These are phyloP conservation scores for Pipra filicauda DNA, from an alignment of 2,113 vertebrate genomes.

Conservation along the genomic window DNA sequence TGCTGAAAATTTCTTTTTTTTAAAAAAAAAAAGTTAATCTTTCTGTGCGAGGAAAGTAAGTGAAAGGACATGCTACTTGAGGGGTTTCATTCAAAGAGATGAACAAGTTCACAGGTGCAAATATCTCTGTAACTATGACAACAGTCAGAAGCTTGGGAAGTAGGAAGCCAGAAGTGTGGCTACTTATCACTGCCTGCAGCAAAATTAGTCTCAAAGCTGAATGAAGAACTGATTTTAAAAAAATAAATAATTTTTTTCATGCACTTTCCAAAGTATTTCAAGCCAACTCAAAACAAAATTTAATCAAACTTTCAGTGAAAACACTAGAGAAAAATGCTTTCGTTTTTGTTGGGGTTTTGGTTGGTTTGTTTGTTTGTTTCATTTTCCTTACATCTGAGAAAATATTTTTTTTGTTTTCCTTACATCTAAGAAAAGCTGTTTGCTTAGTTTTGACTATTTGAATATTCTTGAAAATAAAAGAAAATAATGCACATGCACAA, in stretches of 20 bases:
- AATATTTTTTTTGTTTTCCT: background rate
- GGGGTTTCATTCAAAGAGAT: background rate
- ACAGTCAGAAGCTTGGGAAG: background rate
- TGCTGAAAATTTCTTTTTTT: background rate
- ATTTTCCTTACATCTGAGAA: background rate
- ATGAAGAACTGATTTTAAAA: background rate
- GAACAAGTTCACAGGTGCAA: background rate
- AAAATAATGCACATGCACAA: background rate
- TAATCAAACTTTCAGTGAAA: background rate
- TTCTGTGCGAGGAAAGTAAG: background rate
- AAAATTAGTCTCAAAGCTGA: background rate
- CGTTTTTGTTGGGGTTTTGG: accelerated
- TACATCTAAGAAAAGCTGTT: background rate
- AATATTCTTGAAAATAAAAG: background rate
- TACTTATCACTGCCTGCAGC: background rate
- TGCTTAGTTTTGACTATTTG: background rate
- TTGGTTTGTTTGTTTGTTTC: background rate
- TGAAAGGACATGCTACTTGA: background rate
- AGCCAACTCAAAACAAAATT: background rate
- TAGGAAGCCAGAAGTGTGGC: background rate
- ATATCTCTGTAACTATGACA: background rate
- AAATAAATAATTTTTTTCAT: background rate
- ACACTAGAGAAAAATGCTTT: background rate
- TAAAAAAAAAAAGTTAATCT: background rate
- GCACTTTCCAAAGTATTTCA: background rate